Percentiles rank a stretch among this genome's conserved stretches.
phyloP scores from a whole-genome alignment of 2,888 invertebrate genomes.

The Craniophora ligustri region DNA sequence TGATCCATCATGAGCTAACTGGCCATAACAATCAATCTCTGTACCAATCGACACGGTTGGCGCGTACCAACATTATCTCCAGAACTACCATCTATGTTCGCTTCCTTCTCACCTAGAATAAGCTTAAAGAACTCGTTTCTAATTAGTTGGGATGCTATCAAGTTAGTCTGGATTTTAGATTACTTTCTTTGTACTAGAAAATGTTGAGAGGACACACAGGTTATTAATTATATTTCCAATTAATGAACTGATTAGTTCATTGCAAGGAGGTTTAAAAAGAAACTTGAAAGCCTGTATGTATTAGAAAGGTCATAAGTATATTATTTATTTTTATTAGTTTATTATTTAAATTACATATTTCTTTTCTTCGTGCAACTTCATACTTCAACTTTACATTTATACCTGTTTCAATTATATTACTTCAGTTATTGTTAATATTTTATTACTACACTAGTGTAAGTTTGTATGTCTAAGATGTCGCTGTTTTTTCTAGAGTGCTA shows the following conservation, averaged over 20 bases:
- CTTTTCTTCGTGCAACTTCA: too few species aligned
- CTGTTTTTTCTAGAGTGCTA: too few species aligned
- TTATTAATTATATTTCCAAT: not conserved
- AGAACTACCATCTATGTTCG: constrained; percentile 43
- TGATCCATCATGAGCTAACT: constrained; percentile 49
- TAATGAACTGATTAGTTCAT: not conserved
- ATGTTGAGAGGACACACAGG: constrained; percentile 26
- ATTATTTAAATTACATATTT: too few species aligned
- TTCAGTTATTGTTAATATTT: too few species aligned
- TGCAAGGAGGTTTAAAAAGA: not conserved
- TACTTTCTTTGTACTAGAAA: constrained; percentile 35
- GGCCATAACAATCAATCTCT: constrained; percentile 63
- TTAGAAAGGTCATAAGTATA: too few species aligned
- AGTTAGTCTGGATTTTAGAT: constrained; percentile 31
- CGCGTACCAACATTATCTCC: constrained; percentile 55
- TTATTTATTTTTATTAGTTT: too few species aligned
- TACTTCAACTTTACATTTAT: too few species aligned
- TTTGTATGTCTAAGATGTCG: too few species aligned
- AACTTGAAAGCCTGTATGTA: not conserved
- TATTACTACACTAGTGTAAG: too few species aligned
- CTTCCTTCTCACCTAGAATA: constrained; percentile 18
- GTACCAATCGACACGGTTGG: constrained; percentile 54
- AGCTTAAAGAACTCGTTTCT: constrained; percentile 30
- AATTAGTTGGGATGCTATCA: constrained; percentile 41
- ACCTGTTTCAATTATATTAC: too few species aligned